These are phyloP conservation scores for Cirrhinus mrigala DNA, from an alignment of 2,797 vertebrate species.

Conservation along the genomic window DNA sequence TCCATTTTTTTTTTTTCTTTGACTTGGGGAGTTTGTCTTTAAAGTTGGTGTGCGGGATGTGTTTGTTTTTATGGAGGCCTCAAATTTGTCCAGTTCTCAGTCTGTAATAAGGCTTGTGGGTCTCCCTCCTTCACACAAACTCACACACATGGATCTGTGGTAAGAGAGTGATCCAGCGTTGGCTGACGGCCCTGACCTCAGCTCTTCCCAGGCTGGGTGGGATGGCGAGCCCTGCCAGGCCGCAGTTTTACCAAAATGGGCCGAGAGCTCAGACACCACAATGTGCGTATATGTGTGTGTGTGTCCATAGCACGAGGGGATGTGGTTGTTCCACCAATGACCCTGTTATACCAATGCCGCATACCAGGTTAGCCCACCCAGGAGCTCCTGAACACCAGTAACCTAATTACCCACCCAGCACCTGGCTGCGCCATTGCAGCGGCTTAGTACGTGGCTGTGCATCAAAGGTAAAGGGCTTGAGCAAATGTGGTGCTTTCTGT, in stretches of 20 bases:
- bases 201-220: conserved; percentile 84
- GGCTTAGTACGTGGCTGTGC: conserved; percentile 41
- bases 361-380: conserved; percentile 64
- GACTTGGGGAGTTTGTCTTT: conserved; percentile 40
- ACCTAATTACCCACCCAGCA: conserved; percentile 55
- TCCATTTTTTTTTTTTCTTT: conserved; percentile 29
- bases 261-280: conserved; percentile 61
- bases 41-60: conserved; percentile 59
- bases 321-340: conserved; percentile 76
- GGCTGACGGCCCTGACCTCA: conserved; percentile 79
- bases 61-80: conserved; percentile 72
- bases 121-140: conserved; percentile 66
- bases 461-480: conserved; percentile 50
- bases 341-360: conserved; percentile 68
- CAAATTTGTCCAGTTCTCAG: conserved; percentile 76
- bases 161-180: conserved; percentile 77
- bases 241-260: conserved; percentile 65
- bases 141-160: conserved; percentile 75
- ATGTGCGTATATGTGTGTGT: conserved; percentile 60
- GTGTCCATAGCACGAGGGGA: conserved; percentile 65
- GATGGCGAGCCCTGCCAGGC: conserved; percentile 71
- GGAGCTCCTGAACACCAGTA: conserved; percentile 61
- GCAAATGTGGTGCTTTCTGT: conserved; percentile 69
- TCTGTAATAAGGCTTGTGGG: conserved; percentile 79
- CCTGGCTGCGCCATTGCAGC: conserved; percentile 41